A percentile compares a stretch with the other conserved stretches of the same genome.
These are phyloP conservation scores for Cyaniris semiargus DNA, from an alignment of 2,888 invertebrate genomes.

Conservation along the genomic window DNA sequence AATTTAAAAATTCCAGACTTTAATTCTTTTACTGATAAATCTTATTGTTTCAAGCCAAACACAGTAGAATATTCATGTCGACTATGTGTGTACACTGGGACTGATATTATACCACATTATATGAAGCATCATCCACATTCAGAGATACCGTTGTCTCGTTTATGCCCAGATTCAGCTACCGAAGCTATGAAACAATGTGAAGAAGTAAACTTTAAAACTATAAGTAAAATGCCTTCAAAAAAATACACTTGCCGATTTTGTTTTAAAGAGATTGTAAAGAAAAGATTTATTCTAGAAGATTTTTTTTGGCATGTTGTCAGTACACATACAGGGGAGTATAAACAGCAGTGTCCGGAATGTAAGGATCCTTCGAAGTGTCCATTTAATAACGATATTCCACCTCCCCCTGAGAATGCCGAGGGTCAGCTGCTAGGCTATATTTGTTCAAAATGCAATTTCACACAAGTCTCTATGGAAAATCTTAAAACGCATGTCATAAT, in stretches of 20 bases:
- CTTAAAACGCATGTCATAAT: constrained; percentile 82
- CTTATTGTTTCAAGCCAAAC: constrained; percentile 66
- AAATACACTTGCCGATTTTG: constrained; percentile 71
- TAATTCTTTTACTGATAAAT: constrained; percentile 65
- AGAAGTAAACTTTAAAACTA: constrained; percentile 59
- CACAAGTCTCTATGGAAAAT: constrained; percentile 83
- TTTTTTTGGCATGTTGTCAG: constrained; percentile 87
- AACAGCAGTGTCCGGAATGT: constrained; percentile 84
- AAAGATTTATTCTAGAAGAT: constrained; percentile 56
- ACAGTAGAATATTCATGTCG: constrained; percentile 76
- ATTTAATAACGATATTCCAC: constrained; percentile 64
- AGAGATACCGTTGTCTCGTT: constrained; percentile 84
- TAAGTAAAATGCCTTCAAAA: constrained; percentile 58
- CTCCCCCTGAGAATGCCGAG: constrained; percentile 61
- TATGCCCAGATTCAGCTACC: constrained; percentile 74
- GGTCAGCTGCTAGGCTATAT: constrained; percentile 81
- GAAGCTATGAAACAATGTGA: constrained; percentile 79
- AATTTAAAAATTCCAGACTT: constrained; percentile 49
- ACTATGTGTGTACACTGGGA: constrained; percentile 80
- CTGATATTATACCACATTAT: constrained; percentile 84
- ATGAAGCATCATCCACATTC: constrained; percentile 81
- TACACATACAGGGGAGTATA: constrained; percentile 89
- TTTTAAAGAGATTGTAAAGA: constrained; percentile 59
- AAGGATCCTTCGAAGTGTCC: constrained; percentile 56
- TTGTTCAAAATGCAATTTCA: constrained; percentile 86